Evolutionary conservation across 2,888 invertebrate genomes (phyloP).

Genomic region (Drosophila vallismaia): DNA sequence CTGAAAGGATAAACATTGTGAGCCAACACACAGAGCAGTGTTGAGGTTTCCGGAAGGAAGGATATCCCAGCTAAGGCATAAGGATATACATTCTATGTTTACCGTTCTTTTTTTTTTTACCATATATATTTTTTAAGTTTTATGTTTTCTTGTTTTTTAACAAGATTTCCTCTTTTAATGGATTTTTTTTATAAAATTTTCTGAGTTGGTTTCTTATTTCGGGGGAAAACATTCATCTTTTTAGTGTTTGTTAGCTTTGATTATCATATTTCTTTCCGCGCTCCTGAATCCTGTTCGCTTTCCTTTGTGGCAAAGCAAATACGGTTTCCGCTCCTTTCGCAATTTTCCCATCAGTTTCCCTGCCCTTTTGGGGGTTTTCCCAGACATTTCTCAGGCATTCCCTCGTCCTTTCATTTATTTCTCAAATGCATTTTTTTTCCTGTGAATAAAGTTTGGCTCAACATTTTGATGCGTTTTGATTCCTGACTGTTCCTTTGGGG

Average conservation of each 20-base stretch:
- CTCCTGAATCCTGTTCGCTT: constrained; percentile 54
- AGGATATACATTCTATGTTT: constrained; percentile 1
- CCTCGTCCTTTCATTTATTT: constrained; percentile 36
- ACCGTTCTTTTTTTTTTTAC: no score
- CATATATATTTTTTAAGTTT: background rate
- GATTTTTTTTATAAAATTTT: no score
- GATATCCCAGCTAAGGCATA: background rate
- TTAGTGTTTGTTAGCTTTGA: constrained; percentile 55
- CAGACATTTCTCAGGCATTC: constrained; percentile 43
- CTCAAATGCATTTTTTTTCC: constrained; percentile 67
- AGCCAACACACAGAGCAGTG: constrained; percentile 32
- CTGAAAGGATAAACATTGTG: constrained; percentile 73
- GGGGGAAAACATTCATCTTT: background rate
- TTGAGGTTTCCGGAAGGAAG: background rate
- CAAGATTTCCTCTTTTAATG: background rate
- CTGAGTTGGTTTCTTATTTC: no score
- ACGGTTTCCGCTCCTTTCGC: constrained; percentile 2
- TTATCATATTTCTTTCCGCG: constrained; percentile 70
- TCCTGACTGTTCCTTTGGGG: constrained; percentile 36
- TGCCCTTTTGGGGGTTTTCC: background rate
- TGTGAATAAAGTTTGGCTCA: constrained; percentile 72
- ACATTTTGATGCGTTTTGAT: constrained; percentile 73
- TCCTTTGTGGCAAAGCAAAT: constrained; percentile 29
- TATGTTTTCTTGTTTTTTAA: background rate
- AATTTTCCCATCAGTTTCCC: background rate